Conservation (phyloP, 2,113 vertebrate genomes). For the Myiagra hebetior region DNA sequence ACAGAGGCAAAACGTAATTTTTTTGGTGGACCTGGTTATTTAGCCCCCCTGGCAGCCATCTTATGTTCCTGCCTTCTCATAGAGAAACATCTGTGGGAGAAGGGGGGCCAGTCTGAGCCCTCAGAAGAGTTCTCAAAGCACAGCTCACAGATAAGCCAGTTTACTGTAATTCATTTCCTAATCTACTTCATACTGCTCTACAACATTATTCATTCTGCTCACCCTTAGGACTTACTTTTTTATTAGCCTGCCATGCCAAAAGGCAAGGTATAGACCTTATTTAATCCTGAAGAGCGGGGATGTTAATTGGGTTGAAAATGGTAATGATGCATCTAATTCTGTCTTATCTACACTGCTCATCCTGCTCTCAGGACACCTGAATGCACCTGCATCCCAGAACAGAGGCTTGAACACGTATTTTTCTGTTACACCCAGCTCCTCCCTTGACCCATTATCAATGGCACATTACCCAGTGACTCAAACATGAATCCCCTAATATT, state of each 20-base stretch:
- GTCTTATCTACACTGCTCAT: not conserved
- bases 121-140: not conserved
- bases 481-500: not conserved
- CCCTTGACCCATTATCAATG: not conserved
- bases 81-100: not conserved
- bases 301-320: constrained; percentile 46
- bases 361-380: not conserved
- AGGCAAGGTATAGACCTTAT: not conserved
- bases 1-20: not conserved
- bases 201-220: not conserved
- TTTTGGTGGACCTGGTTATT: not conserved
- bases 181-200: not conserved
- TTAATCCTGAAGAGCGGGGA: not conserved
- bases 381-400: not conserved
- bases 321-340: constrained; percentile 27
- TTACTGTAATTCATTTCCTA: constrained; percentile 23
- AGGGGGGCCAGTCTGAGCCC: not conserved
- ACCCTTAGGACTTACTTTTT: not conserved
- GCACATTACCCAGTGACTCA: not conserved
- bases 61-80: not conserved
- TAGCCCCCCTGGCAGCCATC: not conserved
- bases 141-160: not conserved
- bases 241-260: not conserved
- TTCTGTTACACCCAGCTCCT: not conserved
- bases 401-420: not conserved